phyloP scores from a whole-genome alignment of 2,888 invertebrate genomes.

The Eugnorisma glareosa region DNA sequence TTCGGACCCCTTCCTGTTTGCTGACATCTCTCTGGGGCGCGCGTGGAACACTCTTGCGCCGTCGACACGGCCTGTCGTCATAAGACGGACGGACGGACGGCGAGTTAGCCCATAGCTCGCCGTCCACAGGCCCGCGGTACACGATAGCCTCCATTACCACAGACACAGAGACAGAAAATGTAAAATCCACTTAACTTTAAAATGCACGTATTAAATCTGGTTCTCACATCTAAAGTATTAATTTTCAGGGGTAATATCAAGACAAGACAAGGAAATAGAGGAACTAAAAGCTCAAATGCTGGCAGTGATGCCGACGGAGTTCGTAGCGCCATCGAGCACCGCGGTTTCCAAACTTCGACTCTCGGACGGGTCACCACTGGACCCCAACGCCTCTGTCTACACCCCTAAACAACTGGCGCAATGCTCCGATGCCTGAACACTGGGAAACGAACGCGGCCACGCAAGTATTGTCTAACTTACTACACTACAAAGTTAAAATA shows the following conservation, averaged over 20 bases:
- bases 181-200: not conserved
- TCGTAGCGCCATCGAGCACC: conserved; percentile 70
- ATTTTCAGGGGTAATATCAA: conserved; percentile 93
- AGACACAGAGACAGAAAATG: not conserved
- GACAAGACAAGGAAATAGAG: conserved; percentile 97
- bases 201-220: not conserved
- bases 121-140: no score
- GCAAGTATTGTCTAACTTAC: conserved; percentile 55
- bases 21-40: no score
- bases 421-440: conserved; percentile 82
- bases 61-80: no score
- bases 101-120: no score
- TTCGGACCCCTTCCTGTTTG: no score
- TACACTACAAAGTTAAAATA: conserved; percentile 15
- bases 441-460: conserved; percentile 32
- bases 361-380: conserved; percentile 89
- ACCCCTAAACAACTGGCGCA: conserved; percentile 93
- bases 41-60: no score
- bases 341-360: conserved; percentile 79
- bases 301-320: conserved; percentile 96
- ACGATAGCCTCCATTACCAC: no score
- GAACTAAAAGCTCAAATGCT: conserved; percentile 98
- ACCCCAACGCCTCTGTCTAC: conserved; percentile 97
- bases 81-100: no score
- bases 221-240: conserved; percentile 2